Percentiles rank a stretch among this genome's conserved stretches.
Conservation (phyloP, 2,113 vertebrate species). For the Platycercus adscitus region DNA sequence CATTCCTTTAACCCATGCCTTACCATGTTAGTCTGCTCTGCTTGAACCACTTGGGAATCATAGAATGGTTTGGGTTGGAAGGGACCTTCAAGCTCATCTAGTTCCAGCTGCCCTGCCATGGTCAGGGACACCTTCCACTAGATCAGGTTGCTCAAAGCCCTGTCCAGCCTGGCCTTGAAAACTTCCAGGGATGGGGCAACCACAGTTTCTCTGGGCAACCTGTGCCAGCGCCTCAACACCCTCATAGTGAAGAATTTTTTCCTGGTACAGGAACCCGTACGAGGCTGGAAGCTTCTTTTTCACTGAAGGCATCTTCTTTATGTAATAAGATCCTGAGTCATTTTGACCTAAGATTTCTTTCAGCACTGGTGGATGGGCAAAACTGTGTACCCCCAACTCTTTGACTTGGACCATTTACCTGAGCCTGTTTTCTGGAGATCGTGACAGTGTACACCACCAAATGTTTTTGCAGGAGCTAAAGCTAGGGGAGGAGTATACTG, state of each 20-base stretch:
- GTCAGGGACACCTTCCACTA: background rate
- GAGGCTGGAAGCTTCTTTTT: background rate
- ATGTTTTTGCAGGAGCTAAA: background rate
- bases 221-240: background rate
- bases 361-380: background rate
- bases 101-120: background rate
- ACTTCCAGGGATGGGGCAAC: background rate
- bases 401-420: background rate
- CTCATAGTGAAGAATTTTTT: background rate
- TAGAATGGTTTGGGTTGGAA: background rate
- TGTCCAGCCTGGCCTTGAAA: background rate
- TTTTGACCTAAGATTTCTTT: background rate
- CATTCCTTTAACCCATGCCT: background rate
- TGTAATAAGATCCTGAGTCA: background rate
- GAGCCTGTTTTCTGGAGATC: background rate
- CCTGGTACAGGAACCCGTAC: background rate
- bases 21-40: background rate
- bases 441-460: background rate
- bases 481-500: background rate
- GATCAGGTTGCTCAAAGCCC: background rate
- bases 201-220: background rate
- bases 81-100: background rate
- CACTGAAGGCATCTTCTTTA: background rate
- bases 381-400: background rate
- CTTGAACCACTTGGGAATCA: background rate